Base-by-base conservation (phyloP, 1,140 invertebrate genomes). In the Propsilocerus akamusi region DNA sequence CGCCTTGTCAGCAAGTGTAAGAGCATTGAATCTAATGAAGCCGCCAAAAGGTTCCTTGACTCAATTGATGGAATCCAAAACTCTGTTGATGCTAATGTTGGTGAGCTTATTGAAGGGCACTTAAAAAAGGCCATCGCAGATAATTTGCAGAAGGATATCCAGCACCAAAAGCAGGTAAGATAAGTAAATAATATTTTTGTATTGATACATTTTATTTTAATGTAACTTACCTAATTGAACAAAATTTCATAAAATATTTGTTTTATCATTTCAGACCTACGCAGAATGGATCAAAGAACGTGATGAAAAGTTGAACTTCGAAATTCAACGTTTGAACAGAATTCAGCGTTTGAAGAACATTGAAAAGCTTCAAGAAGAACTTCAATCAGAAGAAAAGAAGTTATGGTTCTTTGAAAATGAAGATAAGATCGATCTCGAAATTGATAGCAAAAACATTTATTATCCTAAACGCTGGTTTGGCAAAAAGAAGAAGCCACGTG, bases 351-450 rank as follows among this genome's bases (percentile, higher is more conserved):
- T 78, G 22, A 56, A 72, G 48, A 64, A 72, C 47, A 71, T 88
- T 47, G 59, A 76, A 54, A 57, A 70, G 26, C 72, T 77, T 17
- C 73, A 81, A 56, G 65, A 72, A 46, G 62, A 73, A 5, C 58
- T 86, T 26, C 46, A 69, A 34, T 55, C 68, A n/a, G 69, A 70
- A 57, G 81, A 85, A 58, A 72, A 75, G 56, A 69, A 77, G 50
- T 64, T 87, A 25, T 86, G 81, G 68, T 87, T 81, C 70, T 86
- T 86, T 66, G 80, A 86, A 47, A 78, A 81, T 57, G 74, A 84
- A 59, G 77, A 84, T 46, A 58, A 78, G 56, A 75, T 86, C 50
- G 81, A 86, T 59, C 62, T 86, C 11, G 55, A 74, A 61, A 83
- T 85, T 56, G 77, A 77, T 55, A 72, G 68, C 49, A 76, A 68